Evolutionary conservation across 2,888 invertebrate species (phyloP), one percentile per base, ranked within the genome.

Genomic region (Willowsia nigromaculata): DNA sequence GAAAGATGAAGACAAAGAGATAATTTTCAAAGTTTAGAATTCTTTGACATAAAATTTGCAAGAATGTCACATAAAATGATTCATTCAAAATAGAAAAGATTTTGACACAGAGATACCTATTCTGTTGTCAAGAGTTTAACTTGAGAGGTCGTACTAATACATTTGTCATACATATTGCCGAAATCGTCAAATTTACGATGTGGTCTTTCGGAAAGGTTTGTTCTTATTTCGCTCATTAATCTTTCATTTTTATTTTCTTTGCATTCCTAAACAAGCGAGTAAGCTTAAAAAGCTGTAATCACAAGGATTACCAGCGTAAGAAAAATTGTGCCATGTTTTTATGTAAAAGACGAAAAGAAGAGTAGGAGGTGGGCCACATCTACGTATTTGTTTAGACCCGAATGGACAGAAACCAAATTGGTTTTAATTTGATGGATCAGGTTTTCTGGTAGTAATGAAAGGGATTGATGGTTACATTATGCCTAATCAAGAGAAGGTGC

Each of bases 361-460:
- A 56, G 56, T 56, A 56, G 56, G 56, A 56, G 56, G 56, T 25
- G 56, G 25, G 25, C 56, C 25, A 56, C 25, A 25, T 37, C n/a
- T n/a, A n/a, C n/a, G n/a, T 56, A 56, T 56, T 56, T 56, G 22
- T 25, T 22, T 25, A 22, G 6, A 56, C 25, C 56, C 56, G 56
- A 56, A 22, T 25, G 7, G 25, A 25, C 56, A 56, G 22, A 56
- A 56, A 56, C 56, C 15, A 65, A 65, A 65, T 65, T 37, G 65
- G 65, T 22, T 71, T 71, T 40, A 43, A 43, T 43, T 71, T 71
- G 22, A 43, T 71, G 22, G 25, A 71, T 40, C 71, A 71, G 71
- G 71, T 71, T 71, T 71, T 40, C 13, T 22, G 71, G 22, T 62
- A 11, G 30, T 62, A 30, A 33, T 71, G 71, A 71, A 13, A 43